Conservation (phyloP, 2,113 vertebrate genomes). For the Anoura caudifer region DNA sequence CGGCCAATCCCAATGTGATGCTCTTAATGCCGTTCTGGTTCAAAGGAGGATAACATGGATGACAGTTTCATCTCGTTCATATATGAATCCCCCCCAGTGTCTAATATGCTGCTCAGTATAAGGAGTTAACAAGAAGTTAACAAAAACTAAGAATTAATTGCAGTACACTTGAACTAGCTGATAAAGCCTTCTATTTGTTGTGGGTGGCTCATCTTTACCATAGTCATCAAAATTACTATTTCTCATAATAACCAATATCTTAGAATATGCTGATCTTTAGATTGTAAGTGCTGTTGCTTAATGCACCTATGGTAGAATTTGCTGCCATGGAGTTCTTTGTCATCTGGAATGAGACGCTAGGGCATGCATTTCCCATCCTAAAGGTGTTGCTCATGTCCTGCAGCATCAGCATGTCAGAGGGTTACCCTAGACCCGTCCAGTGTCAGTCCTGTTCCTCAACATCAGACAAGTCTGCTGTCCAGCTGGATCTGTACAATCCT, state of each 20-base stretch:
- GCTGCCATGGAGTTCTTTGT: not conserved
- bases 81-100: not conserved
- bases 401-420: not conserved
- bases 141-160: not conserved
- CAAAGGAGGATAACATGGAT: not conserved
- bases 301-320: not conserved
- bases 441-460: not conserved
- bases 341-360: not conserved
- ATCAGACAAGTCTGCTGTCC: not conserved
- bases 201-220: not conserved
- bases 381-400: not conserved
- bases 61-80: not conserved
- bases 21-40: not conserved
- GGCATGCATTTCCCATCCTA: not conserved
- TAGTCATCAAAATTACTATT: not conserved
- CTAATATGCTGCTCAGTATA: not conserved
- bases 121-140: not conserved
- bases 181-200: not conserved
- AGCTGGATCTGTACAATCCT: not conserved
- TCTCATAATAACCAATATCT: not conserved
- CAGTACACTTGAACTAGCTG: not conserved
- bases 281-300: not conserved
- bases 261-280: not conserved
- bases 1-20: not conserved
- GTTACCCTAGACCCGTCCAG: not conserved